These are phyloP conservation scores for Ips typographus DNA, from an alignment of 1,140 invertebrate species.

Conservation along the genomic window DNA sequence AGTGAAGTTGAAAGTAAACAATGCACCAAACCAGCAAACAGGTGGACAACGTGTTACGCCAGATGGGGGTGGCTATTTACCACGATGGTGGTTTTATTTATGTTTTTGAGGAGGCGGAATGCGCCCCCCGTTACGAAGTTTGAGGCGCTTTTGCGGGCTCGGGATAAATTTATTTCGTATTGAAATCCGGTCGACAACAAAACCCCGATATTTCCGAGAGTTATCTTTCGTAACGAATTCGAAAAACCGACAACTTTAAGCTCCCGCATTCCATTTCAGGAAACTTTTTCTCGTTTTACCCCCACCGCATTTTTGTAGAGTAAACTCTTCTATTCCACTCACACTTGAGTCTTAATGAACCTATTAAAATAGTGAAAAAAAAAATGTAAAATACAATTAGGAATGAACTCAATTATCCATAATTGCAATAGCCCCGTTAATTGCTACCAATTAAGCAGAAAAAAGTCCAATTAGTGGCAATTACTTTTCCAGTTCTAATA, in stretches of 20 bases:
- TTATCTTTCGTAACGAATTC: slow-evolving; percentile 14
- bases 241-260: slow-evolving; percentile 13
- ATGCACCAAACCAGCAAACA: too few species aligned
- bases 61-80: too few species aligned
- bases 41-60: too few species aligned
- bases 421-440: slow-evolving; percentile 10
- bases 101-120: not conserved
- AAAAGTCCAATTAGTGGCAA: slow-evolving; percentile 19
- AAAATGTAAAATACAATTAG: not conserved
- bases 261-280: not conserved
- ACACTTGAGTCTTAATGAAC: not conserved
- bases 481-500: slow-evolving; percentile 6
- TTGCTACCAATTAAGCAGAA: slow-evolving; percentile 17
- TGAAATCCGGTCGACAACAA: slow-evolving; percentile 22
- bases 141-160: not conserved
- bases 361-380: slow-evolving; percentile 4
- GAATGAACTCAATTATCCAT: slow-evolving; percentile 15
- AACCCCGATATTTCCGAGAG: slow-evolving; percentile 16
- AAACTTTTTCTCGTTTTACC: not conserved
- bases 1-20: too few species aligned
- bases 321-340: not conserved
- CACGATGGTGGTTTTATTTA: too few species aligned
- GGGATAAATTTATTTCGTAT: slow-evolving; percentile 22
- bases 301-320: not conserved
- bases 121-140: not conserved